A percentile compares a stretch with the other conserved stretches of the same genome.
Evolutionary conservation across 2,888 invertebrate genomes (phyloP).

Genomic region (Erebia aethiops): DNA sequence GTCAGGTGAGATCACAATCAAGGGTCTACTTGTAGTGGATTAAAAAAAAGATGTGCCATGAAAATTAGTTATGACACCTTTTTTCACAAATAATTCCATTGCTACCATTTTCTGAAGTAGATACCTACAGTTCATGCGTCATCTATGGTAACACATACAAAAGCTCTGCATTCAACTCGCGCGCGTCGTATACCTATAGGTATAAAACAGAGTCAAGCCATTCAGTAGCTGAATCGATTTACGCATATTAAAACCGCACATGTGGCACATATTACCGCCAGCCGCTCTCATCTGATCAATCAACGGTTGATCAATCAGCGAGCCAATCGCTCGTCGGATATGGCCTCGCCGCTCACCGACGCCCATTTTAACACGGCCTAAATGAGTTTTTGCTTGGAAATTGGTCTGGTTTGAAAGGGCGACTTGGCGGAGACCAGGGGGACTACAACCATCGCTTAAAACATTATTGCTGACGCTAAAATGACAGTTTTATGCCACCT

Average conservation of each 20-base stretch:
- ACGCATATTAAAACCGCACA: slow-evolving; percentile 24
- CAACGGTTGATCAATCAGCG: slow-evolving; percentile 48
- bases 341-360: slow-evolving; percentile 61
- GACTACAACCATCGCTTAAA: no score
- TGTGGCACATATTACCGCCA: slow-evolving; percentile 15
- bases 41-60: no score
- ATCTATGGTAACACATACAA: no score
- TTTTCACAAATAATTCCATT: background rate
- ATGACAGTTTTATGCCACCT: no score
- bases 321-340: slow-evolving; percentile 65
- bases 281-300: slow-evolving; percentile 21
- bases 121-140: no score
- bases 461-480: no score
- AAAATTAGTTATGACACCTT: no score
- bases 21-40: no score
- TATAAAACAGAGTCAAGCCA: background rate
- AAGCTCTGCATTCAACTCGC: no score
- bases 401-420: slow-evolving; percentile 35
- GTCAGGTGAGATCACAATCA: no score
- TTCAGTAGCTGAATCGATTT: slow-evolving; percentile 7
- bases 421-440: background rate
- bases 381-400: slow-evolving; percentile 62
- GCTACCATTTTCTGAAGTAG: background rate
- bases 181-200: no score
- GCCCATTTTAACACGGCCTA: slow-evolving; percentile 70